Conservation (phyloP, 2,113 vertebrate species). For the Centropus unirufus region DNA sequence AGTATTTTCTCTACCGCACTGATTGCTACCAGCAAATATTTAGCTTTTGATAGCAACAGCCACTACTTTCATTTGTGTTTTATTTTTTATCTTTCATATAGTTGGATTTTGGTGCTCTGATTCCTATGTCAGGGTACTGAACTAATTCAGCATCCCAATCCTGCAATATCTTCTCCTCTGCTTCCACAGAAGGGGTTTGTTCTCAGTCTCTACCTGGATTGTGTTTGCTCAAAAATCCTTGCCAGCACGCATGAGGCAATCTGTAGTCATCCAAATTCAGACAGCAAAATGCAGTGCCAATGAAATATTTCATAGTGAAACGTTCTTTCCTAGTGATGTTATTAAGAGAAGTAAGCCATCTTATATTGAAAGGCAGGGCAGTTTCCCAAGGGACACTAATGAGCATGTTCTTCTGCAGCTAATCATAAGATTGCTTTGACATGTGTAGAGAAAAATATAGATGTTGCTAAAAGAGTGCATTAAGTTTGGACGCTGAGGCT, state of each 20-base stretch:
- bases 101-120: neutral
- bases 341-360: neutral
- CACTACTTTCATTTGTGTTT: neutral
- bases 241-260: neutral
- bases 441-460: neutral
- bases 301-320: neutral
- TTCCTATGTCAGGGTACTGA: neutral
- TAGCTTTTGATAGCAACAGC: neutral
- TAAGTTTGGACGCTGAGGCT: neutral
- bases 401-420: neutral
- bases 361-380: neutral
- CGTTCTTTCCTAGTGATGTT: neutral
- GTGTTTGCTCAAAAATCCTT: neutral
- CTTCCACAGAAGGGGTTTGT: neutral
- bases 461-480: neutral
- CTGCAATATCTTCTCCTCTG: neutral
- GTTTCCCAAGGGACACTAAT: neutral
- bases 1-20: neutral
- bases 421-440: neutral
- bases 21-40: neutral
- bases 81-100: neutral
- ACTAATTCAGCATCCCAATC: neutral
- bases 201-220: neutral
- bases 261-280: neutral
- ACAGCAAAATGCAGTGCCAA: neutral